Base-by-base conservation (phyloP, 2,797 vertebrate genomes). In the Arrhamphus sclerolepis region DNA sequence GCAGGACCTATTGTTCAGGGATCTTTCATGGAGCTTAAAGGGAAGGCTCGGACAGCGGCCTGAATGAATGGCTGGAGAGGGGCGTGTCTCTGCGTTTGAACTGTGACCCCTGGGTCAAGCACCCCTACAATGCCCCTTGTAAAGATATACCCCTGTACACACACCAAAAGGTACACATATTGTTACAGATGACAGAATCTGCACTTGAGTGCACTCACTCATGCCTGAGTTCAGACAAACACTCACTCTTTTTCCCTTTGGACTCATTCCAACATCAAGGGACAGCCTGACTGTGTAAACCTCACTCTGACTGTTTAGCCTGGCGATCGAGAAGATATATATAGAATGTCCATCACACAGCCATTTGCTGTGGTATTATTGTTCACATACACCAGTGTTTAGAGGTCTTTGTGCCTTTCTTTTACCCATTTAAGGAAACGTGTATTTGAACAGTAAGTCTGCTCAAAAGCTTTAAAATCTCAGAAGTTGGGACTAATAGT, bases 291-390 rank as follows among this genome's bases (percentile, higher is more conserved):
- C 77, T 88, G 77, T 85, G 73, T 88, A 86, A 89, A 89, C 85
- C 28, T 51, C 46, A 57, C 81, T 76, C 64, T 62, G 78, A 75
- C 75, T 90, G 87, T 90, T 89, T 88, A 87, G 77, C 80, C 77
- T 72, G 68, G 70, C 55, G 38, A 70, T 87, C 86, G 81, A 44
- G 6, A 78, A 80, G 85, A 85, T 81, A 81, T 70, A 87, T 49
- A 42, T 69, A 74, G 56, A 75, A 51, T 16, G 60, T 64, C 52
- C 48, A 56, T 13, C 74, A 75, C 76, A 39, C 72, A 50, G 47
- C 34, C 72, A 38, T 78, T 78, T 61, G 67, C 77, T 76, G 67
- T 57, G 50, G 57, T 49, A 24, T 51, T 62, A 66, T 11, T 61
- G 39, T 39, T 62, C 43, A 58, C 31, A 73, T 42, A 5, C 6